Percentiles rank a stretch among this genome's conserved stretches.
Conservation (phyloP, 2,113 vertebrate genomes). For the Drymodes brunneopygia region DNA sequence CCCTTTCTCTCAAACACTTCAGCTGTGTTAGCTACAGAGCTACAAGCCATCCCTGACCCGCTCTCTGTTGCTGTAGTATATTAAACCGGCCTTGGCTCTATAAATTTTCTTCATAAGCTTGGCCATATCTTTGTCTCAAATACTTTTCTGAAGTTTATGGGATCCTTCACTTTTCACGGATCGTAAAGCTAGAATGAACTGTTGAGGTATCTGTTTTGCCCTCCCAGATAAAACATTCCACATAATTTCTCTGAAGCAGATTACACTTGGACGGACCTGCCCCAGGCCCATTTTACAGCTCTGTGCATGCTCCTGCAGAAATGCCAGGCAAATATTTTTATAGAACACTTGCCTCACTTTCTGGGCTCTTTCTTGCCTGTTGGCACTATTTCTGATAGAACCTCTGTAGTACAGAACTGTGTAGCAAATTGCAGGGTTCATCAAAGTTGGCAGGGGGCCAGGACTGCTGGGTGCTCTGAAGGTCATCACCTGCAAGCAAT, state of each 20-base stretch:
- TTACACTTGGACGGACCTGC: not conserved
- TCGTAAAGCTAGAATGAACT: not conserved
- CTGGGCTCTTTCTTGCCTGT: not conserved
- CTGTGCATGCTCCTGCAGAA: not conserved
- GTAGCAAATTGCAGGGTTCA: not conserved
- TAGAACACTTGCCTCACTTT: not conserved
- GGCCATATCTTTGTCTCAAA: not conserved
- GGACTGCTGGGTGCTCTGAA: not conserved
- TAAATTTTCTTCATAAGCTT: not conserved
- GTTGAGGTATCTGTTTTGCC: not conserved
- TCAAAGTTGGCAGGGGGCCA: not conserved
- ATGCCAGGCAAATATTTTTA: not conserved
- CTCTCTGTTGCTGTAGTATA: not conserved
- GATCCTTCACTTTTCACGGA: not conserved
- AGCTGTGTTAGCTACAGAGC: not conserved
- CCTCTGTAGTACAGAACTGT: not conserved
- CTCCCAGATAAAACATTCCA: not conserved
- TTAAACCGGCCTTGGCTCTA: not conserved
- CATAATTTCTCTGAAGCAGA: not conserved
- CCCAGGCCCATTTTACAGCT: not conserved
- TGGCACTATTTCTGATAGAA: not conserved
- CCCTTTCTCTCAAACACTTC: not conserved
- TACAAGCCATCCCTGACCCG: not conserved
- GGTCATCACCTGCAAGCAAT: not conserved
- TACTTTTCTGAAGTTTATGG: not conserved